A percentile compares a stretch with the other conserved stretches of the same genome.
Evolutionary conservation across 2,888 invertebrate genomes (phyloP).

Genomic region (Miltochrista miniata): DNA sequence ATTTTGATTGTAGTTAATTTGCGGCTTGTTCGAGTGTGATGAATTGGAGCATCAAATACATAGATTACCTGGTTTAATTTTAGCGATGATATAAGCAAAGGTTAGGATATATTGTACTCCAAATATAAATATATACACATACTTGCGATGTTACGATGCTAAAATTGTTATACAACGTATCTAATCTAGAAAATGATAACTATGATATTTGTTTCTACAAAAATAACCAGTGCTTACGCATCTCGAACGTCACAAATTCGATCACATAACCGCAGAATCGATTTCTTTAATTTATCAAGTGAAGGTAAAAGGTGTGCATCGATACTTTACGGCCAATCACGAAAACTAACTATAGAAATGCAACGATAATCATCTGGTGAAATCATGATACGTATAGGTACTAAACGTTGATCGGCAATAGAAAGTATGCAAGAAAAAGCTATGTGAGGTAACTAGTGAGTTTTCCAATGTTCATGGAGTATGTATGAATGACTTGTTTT

Average conservation of each 20-base stretch:
- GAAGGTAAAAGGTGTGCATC: conserved; percentile 25
- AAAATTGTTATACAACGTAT: no score
- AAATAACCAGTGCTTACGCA: neutral
- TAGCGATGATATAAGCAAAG: neutral
- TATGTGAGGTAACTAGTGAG: conserved; percentile 3
- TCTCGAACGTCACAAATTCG: neutral
- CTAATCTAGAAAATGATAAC: no score
- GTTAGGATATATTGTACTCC: neutral
- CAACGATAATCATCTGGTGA: conserved; percentile 23
- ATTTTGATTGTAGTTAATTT: conserved; percentile 19
- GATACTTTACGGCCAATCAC: conserved; percentile 20
- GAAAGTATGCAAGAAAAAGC: conserved; percentile 28
- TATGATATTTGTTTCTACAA: no score
- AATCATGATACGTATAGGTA: conserved; percentile 23
- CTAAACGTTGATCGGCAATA: conserved; percentile 17
- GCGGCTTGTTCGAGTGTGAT: conserved; percentile 5
- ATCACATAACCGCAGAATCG: conserved; percentile 22
- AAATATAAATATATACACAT: no score
- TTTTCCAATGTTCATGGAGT: neutral
- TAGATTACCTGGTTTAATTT: neutral
- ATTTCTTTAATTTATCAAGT: conserved; percentile 29
- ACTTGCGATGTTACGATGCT: no score
- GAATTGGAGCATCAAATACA: conserved; percentile 16
- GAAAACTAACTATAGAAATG: conserved; percentile 32
- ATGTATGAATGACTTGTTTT: neutral